Conservation (phyloP, 1,140 invertebrate species). For the Thaumetopoea pityocampa region DNA sequence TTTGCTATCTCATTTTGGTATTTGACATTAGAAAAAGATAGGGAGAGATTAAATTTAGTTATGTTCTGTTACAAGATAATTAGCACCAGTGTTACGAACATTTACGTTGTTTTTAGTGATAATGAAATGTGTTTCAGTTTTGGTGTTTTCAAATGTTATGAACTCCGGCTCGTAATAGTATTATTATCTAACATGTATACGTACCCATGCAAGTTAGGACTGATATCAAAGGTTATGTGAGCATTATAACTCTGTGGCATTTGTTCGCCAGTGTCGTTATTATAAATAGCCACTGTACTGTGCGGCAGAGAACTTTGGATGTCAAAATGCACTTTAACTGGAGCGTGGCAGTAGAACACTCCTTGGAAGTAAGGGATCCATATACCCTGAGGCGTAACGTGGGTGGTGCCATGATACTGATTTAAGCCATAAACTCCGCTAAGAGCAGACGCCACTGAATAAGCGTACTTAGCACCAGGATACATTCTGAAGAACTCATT, state of each 20-base stretch:
- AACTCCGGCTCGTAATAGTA: no score
- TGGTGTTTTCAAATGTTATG: not conserved
- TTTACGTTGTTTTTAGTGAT: no score
- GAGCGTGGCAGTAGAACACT: constrained; percentile 47
- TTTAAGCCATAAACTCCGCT: constrained; percentile 39
- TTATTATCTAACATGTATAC: constrained; percentile 9
- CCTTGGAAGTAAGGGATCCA: constrained; percentile 64
- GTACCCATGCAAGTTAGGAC: constrained; percentile 48
- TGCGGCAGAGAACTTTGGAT: constrained; percentile 35
- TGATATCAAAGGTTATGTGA: constrained; percentile 49
- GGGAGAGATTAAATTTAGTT: no score
- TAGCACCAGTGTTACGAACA: no score
- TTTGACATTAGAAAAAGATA: no score
- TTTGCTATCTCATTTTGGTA: no score
- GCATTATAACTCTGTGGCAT: constrained; percentile 46
- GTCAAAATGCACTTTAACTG: constrained; percentile 56
- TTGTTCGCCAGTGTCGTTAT: constrained; percentile 46
- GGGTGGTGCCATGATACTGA: constrained; percentile 33
- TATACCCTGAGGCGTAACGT: constrained; percentile 37
- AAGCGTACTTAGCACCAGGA: constrained; percentile 44
- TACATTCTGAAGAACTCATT: constrained; percentile 57
- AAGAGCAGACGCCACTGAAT: constrained; percentile 50
- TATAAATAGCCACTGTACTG: constrained; percentile 40
- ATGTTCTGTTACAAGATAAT: no score
- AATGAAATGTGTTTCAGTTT: no score